Evolutionary conservation across 2,888 invertebrate genomes (phyloP), one percentile per base, ranked within the genome.

Genomic region (Dendrolimus pini): DNA sequence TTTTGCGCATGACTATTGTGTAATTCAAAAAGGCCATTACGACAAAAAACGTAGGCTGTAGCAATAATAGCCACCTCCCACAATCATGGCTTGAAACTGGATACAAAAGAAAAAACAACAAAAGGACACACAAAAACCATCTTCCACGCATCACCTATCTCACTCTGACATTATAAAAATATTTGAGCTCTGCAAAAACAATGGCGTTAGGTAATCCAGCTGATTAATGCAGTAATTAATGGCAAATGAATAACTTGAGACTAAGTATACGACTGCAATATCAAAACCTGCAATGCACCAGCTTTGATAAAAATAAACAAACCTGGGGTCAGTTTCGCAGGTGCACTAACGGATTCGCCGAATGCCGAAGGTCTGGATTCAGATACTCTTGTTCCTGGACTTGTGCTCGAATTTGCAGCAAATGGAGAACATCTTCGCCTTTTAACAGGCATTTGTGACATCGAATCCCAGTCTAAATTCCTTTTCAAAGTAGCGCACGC

Each of bases 401-500:
- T 88, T 73, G 89, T 85, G 71, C 86, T 88, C 41, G 89, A 80
- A 65, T 83, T 84, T 67, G 94, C 93, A 75, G 96, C 96, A 92
- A 97, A 95, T 61, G 97, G 97, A 77, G 95, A 94, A 91, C 97
- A 98, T 91, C 98, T 94, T 86, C 98, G 94, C 80, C 98, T 93
- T 89, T 98, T 98, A 42, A 95, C 94, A 61, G 97, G 96, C 76
- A 96, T 92, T 78, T 95, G 95, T 81, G 96, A 95, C 87, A 97
- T 94, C 67, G 97, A 96, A 91, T 98, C 98, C 94, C 98, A 98
- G 86, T 98, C 98, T 80, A 97, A 93, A 83, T 96, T 95, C 87
- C 98, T 94, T 93, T 98, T 98, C 69, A 98, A 93, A 78, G 98
- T 98, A 91, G 98, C 98, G 93, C 98, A 98, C 93, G 98, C 98